These are phyloP conservation scores for Trachelipus rathkii DNA, from an alignment of 1,140 invertebrate species.

Conservation along the genomic window DNA sequence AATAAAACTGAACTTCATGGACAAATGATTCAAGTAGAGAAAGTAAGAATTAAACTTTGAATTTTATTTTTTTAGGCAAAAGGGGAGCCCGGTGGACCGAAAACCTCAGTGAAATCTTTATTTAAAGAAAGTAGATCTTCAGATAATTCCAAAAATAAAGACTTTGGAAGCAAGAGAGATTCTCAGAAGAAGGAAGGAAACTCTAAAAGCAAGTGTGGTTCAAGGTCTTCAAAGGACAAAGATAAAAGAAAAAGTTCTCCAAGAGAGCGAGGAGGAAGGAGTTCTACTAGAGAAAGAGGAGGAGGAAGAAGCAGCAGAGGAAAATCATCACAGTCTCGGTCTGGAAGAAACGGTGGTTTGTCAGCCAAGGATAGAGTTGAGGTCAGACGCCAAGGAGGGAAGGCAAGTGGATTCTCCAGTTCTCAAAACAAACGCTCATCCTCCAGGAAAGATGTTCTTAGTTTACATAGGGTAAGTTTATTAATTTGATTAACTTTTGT, in stretches of 20 bases:
- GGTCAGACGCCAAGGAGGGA: neutral
- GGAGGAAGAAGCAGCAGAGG: too few species aligned
- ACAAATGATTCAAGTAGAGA: constrained; percentile 87
- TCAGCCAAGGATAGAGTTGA: neutral
- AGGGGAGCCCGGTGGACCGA: neutral
- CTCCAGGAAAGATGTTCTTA: constrained; percentile 16
- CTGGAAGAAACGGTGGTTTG: too few species aligned
- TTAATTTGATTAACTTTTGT: constrained; percentile 50
- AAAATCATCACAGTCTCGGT: too few species aligned
- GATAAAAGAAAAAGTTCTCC: neutral
- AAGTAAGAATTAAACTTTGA: constrained; percentile 56
- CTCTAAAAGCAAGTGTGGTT: neutral
- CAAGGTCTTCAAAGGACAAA: neutral
- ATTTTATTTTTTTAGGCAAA: neutral
- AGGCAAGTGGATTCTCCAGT: neutral
- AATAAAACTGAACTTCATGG: constrained; percentile 87
- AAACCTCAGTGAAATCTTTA: neutral
- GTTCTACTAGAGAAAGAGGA: neutral
- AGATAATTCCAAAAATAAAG: neutral
- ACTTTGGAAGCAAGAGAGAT: too few species aligned
- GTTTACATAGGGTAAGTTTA: neutral
- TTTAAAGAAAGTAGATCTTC: neutral
- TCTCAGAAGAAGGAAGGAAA: neutral
- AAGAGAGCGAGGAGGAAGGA: neutral
- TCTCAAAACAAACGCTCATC: neutral